Conservation (phyloP, 1,140 invertebrate species). For the Arctopsyche grandis region DNA sequence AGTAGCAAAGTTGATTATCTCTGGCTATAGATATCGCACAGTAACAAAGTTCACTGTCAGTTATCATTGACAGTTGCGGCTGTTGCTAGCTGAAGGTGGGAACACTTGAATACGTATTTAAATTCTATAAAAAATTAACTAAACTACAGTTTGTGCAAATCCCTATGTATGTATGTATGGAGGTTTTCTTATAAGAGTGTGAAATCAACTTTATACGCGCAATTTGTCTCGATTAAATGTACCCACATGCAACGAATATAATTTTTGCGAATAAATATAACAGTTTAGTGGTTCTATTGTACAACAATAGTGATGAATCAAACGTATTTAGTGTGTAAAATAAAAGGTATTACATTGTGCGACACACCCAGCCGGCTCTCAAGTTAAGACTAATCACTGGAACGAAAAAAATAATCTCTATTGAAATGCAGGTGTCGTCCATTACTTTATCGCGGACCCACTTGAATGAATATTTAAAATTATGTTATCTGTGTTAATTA, state of each 20-base stretch:
- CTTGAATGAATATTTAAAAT: neutral
- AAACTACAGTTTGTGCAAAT: neutral
- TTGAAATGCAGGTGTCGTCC: neutral
- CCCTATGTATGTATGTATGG: too few species aligned
- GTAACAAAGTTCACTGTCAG: neutral
- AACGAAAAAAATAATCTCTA: neutral
- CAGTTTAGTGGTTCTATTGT: too few species aligned
- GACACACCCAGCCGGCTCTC: neutral
- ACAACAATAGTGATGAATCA: too few species aligned
- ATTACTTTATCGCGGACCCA: neutral
- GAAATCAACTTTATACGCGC: neutral
- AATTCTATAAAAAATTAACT: too few species aligned
- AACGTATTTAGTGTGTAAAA: neutral
- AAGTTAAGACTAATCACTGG: neutral
- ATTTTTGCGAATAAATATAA: too few species aligned
- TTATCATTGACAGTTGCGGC: neutral
- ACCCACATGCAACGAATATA: too few species aligned
- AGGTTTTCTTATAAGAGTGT: too few species aligned
- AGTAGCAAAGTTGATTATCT: too few species aligned
- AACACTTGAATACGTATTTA: neutral
- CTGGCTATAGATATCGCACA: too few species aligned
- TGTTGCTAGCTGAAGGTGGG: neutral
- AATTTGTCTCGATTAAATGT: too few species aligned
- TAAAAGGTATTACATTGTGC: neutral
- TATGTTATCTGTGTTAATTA: neutral